Percentiles rank a stretch among this genome's conserved stretches.
Conservation (phyloP, 2,888 invertebrate species). For the Bugulina stolonifera region DNA sequence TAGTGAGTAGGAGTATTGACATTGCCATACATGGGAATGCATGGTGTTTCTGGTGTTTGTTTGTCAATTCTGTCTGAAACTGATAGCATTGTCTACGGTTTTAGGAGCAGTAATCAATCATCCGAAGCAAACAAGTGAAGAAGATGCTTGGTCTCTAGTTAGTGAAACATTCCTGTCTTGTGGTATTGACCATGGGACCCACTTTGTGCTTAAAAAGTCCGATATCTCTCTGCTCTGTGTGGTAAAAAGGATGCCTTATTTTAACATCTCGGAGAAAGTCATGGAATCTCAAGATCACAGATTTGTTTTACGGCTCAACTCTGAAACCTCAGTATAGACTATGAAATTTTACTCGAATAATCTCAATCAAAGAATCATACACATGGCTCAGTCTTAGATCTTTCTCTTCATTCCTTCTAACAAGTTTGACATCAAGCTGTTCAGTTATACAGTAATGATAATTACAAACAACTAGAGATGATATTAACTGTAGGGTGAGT, state of each 20-base stretch:
- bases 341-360: too few relatives aligned
- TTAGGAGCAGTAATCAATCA: slow-evolving; percentile 71
- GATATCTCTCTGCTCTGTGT: slow-evolving; percentile 85
- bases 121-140: slow-evolving; percentile 47
- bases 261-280: slow-evolving; percentile 89
- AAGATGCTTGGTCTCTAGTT: slow-evolving; percentile 93
- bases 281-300: slow-evolving; percentile 90
- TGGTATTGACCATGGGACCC: slow-evolving; percentile 72
- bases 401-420: too few relatives aligned
- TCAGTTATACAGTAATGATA: too few relatives aligned
- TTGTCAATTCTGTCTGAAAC: too few relatives aligned
- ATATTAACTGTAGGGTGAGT: too few relatives aligned
- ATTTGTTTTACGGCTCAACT: slow-evolving; percentile 86
- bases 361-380: too few relatives aligned
- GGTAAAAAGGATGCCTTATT: slow-evolving; percentile 80
- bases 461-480: too few relatives aligned
- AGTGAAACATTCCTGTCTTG: slow-evolving; percentile 85
- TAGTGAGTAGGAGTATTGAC: too few relatives aligned
- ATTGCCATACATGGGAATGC: too few relatives aligned
- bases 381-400: too few relatives aligned
- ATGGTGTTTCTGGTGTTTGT: too few relatives aligned
- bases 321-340: slow-evolving; percentile 83
- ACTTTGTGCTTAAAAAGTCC: slow-evolving; percentile 78
- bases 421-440: too few relatives aligned
- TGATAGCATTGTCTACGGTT: slow-evolving; percentile 30